phyloP scores from a whole-genome alignment of 2,888 invertebrate genomes.

The Drosophila hawaiiensis region DNA sequence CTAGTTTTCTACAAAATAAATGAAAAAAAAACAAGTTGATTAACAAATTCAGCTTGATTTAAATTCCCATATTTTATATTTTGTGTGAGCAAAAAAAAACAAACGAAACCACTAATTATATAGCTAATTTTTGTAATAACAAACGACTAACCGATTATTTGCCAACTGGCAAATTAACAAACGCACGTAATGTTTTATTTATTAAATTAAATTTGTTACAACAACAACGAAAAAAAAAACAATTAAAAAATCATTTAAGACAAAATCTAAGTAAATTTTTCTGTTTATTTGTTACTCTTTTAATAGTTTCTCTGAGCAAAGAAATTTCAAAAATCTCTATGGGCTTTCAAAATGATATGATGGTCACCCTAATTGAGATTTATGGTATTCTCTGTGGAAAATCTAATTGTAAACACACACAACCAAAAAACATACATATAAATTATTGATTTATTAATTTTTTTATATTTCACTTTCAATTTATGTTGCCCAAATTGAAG shows the following conservation, averaged over 20 bases:
- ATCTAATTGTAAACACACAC: neutral
- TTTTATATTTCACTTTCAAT: too few relatives aligned
- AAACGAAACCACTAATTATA: slow-evolving; percentile 9
- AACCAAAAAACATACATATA: neutral
- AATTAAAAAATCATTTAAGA: neutral
- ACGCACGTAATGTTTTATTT: slow-evolving; percentile 52
- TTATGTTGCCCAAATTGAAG: neutral
- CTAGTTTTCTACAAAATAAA: neutral
- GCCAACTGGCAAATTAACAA: slow-evolving; percentile 53
- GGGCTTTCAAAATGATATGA: neutral
- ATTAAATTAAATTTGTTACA: slow-evolving; percentile 6
- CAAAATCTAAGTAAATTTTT: neutral
- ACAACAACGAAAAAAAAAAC: neutral
- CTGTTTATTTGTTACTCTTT: neutral
- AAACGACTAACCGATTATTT: slow-evolving; percentile 52
- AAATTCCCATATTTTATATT: slow-evolving; percentile 4
- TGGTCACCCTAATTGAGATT: neutral
- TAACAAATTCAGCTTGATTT: slow-evolving; percentile 14
- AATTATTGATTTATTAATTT: neutral
- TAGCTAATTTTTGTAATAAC: slow-evolving; percentile 26
- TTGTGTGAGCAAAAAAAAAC: slow-evolving; percentile 11
- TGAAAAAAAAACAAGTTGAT: neutral
- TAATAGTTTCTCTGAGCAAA: neutral
- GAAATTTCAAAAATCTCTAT: neutral
- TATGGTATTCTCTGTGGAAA: neutral